These are phyloP conservation scores for Rynchops niger DNA, from an alignment of 2,113 vertebrate species.

Conservation along the genomic window DNA sequence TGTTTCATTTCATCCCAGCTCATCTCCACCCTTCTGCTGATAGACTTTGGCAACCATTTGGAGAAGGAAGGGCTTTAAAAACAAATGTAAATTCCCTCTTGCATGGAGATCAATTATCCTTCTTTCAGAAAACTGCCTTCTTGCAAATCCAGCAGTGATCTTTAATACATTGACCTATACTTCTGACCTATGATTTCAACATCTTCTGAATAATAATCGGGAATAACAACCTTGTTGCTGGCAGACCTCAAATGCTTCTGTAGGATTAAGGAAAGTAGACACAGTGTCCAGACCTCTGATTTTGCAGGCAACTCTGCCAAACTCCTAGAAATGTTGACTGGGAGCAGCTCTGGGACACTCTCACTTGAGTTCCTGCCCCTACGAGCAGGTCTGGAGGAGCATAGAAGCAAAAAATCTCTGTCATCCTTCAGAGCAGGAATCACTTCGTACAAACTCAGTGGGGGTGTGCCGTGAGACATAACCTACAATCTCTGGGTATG, in stretches of 20 bases:
- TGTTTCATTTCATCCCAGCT: slow-evolving; percentile 5
- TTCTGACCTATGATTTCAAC: background rate
- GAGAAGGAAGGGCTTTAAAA: background rate
- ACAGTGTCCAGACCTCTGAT: background rate
- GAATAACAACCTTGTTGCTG: background rate
- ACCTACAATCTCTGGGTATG: too few species aligned
- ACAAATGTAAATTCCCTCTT: background rate
- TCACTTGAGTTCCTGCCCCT: background rate
- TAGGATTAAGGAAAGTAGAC: background rate
- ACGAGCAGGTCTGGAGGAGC: background rate
- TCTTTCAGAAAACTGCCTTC: background rate
- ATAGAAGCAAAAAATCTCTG: background rate
- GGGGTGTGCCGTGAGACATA: rapidly evolving
- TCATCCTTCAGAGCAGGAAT: background rate
- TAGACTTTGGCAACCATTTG: background rate
- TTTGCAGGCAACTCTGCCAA: background rate
- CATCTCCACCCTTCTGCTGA: background rate
- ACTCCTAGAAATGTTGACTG: background rate
- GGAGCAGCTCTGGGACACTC: background rate
- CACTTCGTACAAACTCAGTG: background rate
- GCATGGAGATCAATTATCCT: background rate
- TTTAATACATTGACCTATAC: background rate
- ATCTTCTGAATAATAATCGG: background rate
- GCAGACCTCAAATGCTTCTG: background rate
- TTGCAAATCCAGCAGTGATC: background rate